Conservation (phyloP, 2,888 invertebrate species). For the Cantharis flavilabris region DNA sequence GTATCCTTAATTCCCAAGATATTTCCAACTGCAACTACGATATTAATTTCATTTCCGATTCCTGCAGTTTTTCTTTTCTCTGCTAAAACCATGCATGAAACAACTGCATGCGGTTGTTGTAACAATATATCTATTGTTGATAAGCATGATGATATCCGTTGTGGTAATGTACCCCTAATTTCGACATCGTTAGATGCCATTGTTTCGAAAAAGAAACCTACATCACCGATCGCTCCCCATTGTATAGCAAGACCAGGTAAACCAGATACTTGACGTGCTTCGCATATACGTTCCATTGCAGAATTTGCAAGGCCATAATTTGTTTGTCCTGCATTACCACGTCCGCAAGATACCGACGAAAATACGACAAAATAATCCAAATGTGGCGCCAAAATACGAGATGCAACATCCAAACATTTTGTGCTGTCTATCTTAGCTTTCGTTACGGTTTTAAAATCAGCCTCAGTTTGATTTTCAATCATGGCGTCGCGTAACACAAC, state of each 20-base stretch:
- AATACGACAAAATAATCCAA: constrained; percentile 94
- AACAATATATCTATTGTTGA: constrained; percentile 87
- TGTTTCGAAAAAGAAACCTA: constrained; percentile 87
- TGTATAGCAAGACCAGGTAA: constrained; percentile 90
- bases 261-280: constrained; percentile 80
- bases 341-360: constrained; percentile 95
- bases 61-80: constrained; percentile 73
- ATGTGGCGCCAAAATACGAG: constrained; percentile 76
- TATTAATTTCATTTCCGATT: constrained; percentile 62
- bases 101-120: constrained; percentile 83
- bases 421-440: constrained; percentile 88
- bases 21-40: constrained; percentile 83
- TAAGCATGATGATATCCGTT: constrained; percentile 93
- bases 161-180: constrained; percentile 94
- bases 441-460: constrained; percentile 79
- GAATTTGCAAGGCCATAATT: constrained; percentile 98
- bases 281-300: constrained; percentile 94
- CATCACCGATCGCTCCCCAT: constrained; percentile 99
- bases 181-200: constrained; percentile 90
- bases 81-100: constrained; percentile 84
- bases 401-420: constrained; percentile 77
- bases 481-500: constrained; percentile 88
- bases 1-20: constrained; percentile 90
- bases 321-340: constrained; percentile 94
- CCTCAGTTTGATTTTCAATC: constrained; percentile 82